Conservation (phyloP, 2,113 vertebrate genomes). For the Lathamus discolor region DNA sequence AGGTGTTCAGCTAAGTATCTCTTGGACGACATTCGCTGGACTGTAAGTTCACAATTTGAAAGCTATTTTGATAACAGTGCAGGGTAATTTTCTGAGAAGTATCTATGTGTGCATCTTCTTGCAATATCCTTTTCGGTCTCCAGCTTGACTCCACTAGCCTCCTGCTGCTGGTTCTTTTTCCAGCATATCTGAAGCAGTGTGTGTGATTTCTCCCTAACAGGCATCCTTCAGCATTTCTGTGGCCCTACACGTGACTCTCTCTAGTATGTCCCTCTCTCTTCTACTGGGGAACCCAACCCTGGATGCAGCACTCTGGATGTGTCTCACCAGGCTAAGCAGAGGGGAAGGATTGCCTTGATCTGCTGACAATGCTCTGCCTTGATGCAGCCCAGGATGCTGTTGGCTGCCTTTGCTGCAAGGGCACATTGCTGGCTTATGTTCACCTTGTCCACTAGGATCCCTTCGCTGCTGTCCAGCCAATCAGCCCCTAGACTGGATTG, state of each 20-base stretch:
- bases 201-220: not conserved
- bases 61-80: not conserved
- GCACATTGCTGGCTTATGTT: not conserved
- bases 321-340: not conserved
- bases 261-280: rapidly evolving
- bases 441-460: not conserved
- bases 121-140: not conserved
- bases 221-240: not conserved
- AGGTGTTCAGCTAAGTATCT: not conserved
- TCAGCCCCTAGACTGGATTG: not conserved
- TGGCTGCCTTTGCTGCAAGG: not conserved
- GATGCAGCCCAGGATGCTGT: not conserved
- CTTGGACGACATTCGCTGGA: not conserved
- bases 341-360: not conserved
- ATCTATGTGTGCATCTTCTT: not conserved
- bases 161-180: not conserved
- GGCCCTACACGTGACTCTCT: rapidly evolving
- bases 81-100: not conserved
- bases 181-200: not conserved
- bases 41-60: not conserved
- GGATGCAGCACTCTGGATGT: not conserved
- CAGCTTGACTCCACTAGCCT: not conserved
- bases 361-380: not conserved
- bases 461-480: not conserved
- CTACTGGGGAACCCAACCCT: not conserved